Conservation (phyloP, 2,797 vertebrate genomes). For the Thaleichthys pacificus region DNA sequence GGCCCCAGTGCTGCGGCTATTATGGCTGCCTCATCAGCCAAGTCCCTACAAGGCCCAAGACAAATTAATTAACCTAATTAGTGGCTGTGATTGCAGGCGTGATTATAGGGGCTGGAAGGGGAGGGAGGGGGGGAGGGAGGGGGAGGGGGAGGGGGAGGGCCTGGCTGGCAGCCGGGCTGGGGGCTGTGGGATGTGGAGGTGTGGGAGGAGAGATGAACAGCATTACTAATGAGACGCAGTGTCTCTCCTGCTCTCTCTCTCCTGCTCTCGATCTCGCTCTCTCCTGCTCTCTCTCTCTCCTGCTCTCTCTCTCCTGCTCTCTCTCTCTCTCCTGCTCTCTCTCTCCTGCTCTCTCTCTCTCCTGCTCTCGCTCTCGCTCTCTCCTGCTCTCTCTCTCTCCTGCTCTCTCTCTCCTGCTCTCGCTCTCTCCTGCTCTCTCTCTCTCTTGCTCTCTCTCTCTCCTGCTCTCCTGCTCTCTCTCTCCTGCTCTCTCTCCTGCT, state of each 20-base stretch:
- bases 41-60: constrained; percentile 99
- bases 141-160: constrained; percentile 62
- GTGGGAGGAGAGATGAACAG: constrained; percentile 89
- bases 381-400: too few species aligned
- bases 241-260: background rate
- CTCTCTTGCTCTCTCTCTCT: background rate
- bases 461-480: too few species aligned
- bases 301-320: too few species aligned
- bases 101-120: constrained; percentile 83
- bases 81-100: constrained; percentile 99
- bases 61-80: constrained; percentile 99
- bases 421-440: constrained; percentile 1
- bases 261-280: too few species aligned
- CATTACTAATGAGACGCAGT: constrained; percentile 86
- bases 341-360: background rate
- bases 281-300: too few species aligned
- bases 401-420: too few species aligned
- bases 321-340: background rate
- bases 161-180: constrained; percentile 91
- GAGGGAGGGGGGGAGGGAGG: constrained; percentile 61
- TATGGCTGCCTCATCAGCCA: constrained; percentile 98
- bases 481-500: constrained; percentile 8
- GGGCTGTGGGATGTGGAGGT: constrained; percentile 93
- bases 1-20: constrained; percentile 84
- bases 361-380: constrained; percentile 11